Evolutionary conservation across 2,888 invertebrate genomes (phyloP).

Genomic region (Pammene aurita): DNA sequence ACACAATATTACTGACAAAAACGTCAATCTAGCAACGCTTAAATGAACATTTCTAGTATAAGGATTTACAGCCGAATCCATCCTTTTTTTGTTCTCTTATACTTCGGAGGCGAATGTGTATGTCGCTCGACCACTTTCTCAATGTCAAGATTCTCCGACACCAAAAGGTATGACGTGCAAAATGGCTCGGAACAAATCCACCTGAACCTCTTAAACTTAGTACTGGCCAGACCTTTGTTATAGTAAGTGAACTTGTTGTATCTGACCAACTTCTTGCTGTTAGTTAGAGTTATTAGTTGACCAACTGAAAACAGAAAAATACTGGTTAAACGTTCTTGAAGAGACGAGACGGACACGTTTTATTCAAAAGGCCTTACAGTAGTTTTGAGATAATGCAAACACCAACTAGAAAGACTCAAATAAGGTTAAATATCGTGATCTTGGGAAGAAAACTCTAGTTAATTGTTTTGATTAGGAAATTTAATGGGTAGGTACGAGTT

Average conservation of each 20-base stretch:
- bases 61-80: conserved; percentile 26
- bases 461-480: no score
- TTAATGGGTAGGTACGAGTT: no score
- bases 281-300: conserved; percentile 41
- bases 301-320: conserved; percentile 37
- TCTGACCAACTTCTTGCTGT: conserved; percentile 49
- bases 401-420: no score
- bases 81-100: conserved; percentile 41
- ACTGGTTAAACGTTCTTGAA: not conserved
- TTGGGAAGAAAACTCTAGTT: no score
- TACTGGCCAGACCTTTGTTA: conserved; percentile 42
- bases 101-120: conserved; percentile 44
- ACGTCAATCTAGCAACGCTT: no score
- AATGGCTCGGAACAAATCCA: conserved; percentile 45
- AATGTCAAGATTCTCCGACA: conserved; percentile 47
- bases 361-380: no score
- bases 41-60: no score
- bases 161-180: conserved; percentile 47
- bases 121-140: conserved; percentile 41
- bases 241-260: conserved; percentile 44
- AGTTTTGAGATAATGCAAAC: no score
- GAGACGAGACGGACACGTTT: not conserved
- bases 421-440: no score
- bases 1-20: no score
- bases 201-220: conserved; percentile 36